Percentiles rank a stretch among this genome's conserved stretches.
Evolutionary conservation across 1,140 invertebrate genomes (phyloP).

Genomic region (Drosophila virilis): DNA sequence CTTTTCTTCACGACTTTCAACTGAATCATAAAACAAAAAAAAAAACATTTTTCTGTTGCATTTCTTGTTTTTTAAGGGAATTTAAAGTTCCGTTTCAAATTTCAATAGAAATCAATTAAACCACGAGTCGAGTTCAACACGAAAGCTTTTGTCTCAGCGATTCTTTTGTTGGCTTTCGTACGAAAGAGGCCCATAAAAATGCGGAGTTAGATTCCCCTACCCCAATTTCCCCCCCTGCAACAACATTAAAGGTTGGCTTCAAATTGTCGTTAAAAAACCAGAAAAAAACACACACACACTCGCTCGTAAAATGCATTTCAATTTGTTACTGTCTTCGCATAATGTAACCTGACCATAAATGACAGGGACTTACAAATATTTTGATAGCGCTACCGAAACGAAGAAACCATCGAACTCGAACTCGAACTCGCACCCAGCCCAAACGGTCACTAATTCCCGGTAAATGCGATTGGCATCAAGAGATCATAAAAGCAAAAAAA

Average conservation of each 20-base stretch:
- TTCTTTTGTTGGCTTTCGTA: conserved; percentile 52
- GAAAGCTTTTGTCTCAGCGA: conserved; percentile 63
- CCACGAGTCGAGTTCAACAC: conserved; percentile 52
- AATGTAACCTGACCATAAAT: conserved; percentile 57
- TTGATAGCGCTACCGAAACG: conserved; percentile 56
- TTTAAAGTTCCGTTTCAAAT: conserved; percentile 78
- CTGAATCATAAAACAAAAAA: conserved; percentile 30
- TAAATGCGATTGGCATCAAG: conserved; percentile 71
- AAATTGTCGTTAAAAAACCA: conserved; percentile 72
- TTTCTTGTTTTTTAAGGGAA: conserved; percentile 15
- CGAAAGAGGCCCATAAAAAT: conserved; percentile 64
- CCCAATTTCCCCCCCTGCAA: no score
- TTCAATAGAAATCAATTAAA: conserved; percentile 82
- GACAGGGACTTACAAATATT: conserved; percentile 71
- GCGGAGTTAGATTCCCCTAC: conserved; percentile 19
- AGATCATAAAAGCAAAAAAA: conserved; percentile 52
- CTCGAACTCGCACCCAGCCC: background rate
- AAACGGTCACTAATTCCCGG: conserved; percentile 52
- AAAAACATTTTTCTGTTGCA: conserved; percentile 13
- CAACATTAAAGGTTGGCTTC: conserved; percentile 71
- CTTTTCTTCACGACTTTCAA: conserved; percentile 10
- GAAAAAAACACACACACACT: conserved; percentile 30
- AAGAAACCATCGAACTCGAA: no score
- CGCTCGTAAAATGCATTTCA: conserved; percentile 39
- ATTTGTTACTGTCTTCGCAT: conserved; percentile 56